A percentile compares a stretch with the other conserved stretches of the same genome.
Evolutionary conservation across 2,113 vertebrate genomes (phyloP).

Genomic region (Sinosuthora webbiana): DNA sequence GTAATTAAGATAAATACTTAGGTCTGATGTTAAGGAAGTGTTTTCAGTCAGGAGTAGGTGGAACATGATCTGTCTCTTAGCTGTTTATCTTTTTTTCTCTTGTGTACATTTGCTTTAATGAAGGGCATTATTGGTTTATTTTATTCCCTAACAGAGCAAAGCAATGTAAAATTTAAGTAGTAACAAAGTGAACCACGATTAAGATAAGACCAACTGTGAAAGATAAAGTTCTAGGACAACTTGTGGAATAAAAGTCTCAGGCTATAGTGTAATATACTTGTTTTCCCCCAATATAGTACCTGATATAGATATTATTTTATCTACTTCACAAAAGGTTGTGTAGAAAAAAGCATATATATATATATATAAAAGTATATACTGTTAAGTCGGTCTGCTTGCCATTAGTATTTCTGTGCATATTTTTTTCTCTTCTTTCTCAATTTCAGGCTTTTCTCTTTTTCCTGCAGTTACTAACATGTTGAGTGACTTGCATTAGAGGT

Average conservation of each 20-base stretch:
- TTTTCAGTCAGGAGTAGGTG: not conserved
- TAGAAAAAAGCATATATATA: not conserved
- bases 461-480: not conserved
- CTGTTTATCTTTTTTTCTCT: not conserved
- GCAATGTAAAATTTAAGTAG: not conserved
- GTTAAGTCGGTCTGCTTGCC: not conserved
- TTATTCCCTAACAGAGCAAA: not conserved
- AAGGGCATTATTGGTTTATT: not conserved
- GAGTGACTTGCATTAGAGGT: not conserved
- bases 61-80: not conserved
- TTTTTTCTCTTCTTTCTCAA: not conserved
- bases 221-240: not conserved
- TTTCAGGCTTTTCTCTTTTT: not conserved
- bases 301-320: not conserved
- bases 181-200: not conserved
- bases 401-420: not conserved
- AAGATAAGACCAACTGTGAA: not conserved
- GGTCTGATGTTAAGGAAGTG: not conserved
- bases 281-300: not conserved
- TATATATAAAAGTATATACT: too few relatives aligned
- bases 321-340: not conserved
- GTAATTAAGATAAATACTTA: not conserved
- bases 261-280: not conserved
- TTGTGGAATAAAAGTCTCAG: not conserved
- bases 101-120: not conserved